These are phyloP conservation scores for Hepsetus odoe DNA, from an alignment of 2,113 vertebrate genomes.

Conservation along the genomic window DNA sequence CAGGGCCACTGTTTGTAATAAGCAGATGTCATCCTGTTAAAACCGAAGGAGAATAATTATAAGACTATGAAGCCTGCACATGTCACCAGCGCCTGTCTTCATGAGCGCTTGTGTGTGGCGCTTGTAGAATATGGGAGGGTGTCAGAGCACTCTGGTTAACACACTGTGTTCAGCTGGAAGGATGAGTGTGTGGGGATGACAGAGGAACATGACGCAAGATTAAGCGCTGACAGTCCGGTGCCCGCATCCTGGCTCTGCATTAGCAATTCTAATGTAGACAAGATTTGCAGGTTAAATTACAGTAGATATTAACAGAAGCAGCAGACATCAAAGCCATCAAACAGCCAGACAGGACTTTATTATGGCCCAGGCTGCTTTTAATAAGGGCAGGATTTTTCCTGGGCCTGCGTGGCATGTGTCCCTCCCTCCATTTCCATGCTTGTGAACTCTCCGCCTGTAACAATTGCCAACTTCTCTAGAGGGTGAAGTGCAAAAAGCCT, in stretches of 20 bases:
- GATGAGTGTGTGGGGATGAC: slow-evolving; percentile 37
- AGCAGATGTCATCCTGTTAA: slow-evolving; percentile 53
- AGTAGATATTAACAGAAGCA: slow-evolving; percentile 45
- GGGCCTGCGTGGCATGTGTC: slow-evolving; percentile 35
- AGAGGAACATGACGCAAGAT: slow-evolving; percentile 53
- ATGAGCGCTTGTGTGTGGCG: slow-evolving; percentile 25
- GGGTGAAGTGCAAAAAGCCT: slow-evolving; percentile 54
- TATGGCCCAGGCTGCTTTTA: slow-evolving; percentile 43
- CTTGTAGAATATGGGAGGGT: slow-evolving; percentile 44
- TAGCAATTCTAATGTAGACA: slow-evolving; percentile 62
- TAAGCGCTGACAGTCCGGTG: slow-evolving; percentile 50
- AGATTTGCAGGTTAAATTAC: slow-evolving; percentile 53
- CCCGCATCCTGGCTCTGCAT: slow-evolving; percentile 43
- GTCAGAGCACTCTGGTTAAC: slow-evolving; percentile 54
- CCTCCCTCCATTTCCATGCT: slow-evolving; percentile 37
- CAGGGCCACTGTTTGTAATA: slow-evolving; percentile 51
- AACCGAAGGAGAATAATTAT: slow-evolving; percentile 56
- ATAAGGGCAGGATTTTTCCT: slow-evolving; percentile 43
- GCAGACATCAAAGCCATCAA: slow-evolving; percentile 52
- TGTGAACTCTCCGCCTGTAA: slow-evolving; percentile 45
- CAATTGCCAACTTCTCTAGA: slow-evolving; percentile 48
- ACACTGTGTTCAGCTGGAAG: slow-evolving; percentile 44
- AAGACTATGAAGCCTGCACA: slow-evolving; percentile 45
- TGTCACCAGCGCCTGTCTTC: slow-evolving; percentile 47
- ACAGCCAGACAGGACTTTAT: slow-evolving; percentile 44